Evolutionary conservation across 2,888 invertebrate genomes (phyloP).

Genomic region (Conomelus anceps): DNA sequence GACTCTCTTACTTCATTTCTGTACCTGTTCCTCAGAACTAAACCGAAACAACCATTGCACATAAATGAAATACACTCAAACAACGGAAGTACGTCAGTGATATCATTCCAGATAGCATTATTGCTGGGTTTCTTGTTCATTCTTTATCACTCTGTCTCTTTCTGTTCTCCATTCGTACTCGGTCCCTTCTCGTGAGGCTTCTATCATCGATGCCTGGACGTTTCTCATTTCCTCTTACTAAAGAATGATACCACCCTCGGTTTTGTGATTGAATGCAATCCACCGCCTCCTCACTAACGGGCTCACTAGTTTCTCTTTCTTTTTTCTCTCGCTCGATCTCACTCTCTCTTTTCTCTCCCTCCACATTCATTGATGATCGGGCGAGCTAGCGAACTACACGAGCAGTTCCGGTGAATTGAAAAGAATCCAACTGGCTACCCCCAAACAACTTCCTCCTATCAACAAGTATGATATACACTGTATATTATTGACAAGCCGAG

Average conservation of each 20-base stretch:
- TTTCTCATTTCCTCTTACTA: not conserved
- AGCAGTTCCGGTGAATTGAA: too few relatives aligned
- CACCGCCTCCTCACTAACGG: not conserved
- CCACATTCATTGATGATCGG: too few relatives aligned
- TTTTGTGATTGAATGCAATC: not conserved
- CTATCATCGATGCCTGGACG: not conserved
- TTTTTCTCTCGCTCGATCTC: too few relatives aligned
- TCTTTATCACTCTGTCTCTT: not conserved
- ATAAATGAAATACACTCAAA: not conserved
- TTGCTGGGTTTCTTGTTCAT: not conserved
- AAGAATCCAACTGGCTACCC: too few relatives aligned
- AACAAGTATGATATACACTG: too few relatives aligned
- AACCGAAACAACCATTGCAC: too few relatives aligned
- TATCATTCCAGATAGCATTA: not conserved
- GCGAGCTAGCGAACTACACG: too few relatives aligned
- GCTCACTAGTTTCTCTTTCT: too few relatives aligned
- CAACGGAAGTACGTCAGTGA: not conserved
- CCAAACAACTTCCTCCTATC: too few relatives aligned
- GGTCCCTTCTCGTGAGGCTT: not conserved
- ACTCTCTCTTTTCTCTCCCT: too few relatives aligned
- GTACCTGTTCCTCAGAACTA: not conserved
- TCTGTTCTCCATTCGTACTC: not conserved
- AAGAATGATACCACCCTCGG: not conserved
- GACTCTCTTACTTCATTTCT: not conserved
- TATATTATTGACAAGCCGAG: too few relatives aligned